phyloP scores from a whole-genome alignment of 2,888 invertebrate species.

The Panzeria rudis region DNA sequence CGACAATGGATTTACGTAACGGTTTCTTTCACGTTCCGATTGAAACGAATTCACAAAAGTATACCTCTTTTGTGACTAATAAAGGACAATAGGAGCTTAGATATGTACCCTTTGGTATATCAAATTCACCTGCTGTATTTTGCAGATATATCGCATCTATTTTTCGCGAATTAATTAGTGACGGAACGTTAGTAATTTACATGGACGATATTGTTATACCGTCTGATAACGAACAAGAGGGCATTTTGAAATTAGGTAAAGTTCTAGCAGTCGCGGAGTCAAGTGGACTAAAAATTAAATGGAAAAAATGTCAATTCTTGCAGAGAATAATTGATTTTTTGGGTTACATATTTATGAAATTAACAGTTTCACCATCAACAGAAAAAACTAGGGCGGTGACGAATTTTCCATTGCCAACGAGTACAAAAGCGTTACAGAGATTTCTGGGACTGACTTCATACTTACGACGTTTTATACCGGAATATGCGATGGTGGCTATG shows the following conservation, averaged over 20 bases:
- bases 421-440: conserved; percentile 53
- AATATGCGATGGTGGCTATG: conserved; percentile 13
- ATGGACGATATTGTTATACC: conserved; percentile 48
- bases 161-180: conserved; percentile 56
- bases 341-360: conserved; percentile 33
- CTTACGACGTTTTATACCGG: conserved; percentile 64
- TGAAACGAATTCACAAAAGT: conserved; percentile 71
- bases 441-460: conserved; percentile 71
- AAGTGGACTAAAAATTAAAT: conserved; percentile 54
- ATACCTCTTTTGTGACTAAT: conserved; percentile 75
- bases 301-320: conserved; percentile 58
- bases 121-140: conserved; percentile 71
- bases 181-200: conserved; percentile 53
- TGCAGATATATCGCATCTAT: conserved; percentile 64
- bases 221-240: conserved; percentile 56
- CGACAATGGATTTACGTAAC: conserved; percentile 73
- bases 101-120: conserved; percentile 73
- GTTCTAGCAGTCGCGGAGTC: conserved; percentile 11
- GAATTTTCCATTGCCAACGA: conserved; percentile 58
- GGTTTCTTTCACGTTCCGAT: conserved; percentile 75
- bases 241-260: conserved; percentile 1
- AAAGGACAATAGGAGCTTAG: conserved; percentile 74
- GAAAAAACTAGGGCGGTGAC: conserved; percentile 58
- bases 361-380: conserved; percentile 41
- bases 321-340: conserved; percentile 34